Evolutionary conservation across 2,797 vertebrate species (phyloP).

Genomic region (Tympanoctomys barrerae): DNA sequence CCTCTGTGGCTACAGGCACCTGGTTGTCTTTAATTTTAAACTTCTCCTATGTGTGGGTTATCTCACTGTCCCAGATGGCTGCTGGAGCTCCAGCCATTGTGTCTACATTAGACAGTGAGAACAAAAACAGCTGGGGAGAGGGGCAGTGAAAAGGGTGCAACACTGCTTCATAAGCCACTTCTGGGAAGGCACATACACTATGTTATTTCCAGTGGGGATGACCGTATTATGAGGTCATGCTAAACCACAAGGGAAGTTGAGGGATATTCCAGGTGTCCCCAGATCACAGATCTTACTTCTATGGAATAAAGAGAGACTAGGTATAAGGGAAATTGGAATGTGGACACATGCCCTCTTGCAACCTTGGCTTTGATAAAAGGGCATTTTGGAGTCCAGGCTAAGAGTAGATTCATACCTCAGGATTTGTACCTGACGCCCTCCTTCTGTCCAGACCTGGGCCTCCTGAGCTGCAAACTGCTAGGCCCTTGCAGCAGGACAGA

Average conservation of each 20-base stretch:
- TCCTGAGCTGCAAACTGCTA: neutral
- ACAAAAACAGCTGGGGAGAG: neutral
- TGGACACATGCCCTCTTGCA: neutral
- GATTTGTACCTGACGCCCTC: neutral
- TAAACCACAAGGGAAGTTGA: neutral
- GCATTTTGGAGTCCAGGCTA: neutral
- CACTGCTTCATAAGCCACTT: neutral
- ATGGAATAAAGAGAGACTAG: neutral
- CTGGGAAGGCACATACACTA: neutral
- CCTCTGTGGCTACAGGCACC: neutral
- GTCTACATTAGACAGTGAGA: neutral
- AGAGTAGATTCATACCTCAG: neutral
- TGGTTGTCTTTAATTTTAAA: neutral
- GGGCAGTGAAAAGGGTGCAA: neutral
- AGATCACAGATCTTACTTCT: neutral
- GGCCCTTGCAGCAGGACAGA: neutral
- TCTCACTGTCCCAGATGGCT: neutral
- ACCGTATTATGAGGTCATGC: neutral
- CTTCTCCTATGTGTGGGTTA: neutral
- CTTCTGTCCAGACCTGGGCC: neutral
- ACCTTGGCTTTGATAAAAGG: constrained; percentile 17
- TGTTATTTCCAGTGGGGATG: neutral
- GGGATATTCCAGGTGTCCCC: neutral
- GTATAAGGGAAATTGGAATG: neutral
- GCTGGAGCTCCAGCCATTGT: neutral